These are phyloP conservation scores for Lepus timidus DNA, from an alignment of 2,113 vertebrate genomes.

Conservation along the genomic window DNA sequence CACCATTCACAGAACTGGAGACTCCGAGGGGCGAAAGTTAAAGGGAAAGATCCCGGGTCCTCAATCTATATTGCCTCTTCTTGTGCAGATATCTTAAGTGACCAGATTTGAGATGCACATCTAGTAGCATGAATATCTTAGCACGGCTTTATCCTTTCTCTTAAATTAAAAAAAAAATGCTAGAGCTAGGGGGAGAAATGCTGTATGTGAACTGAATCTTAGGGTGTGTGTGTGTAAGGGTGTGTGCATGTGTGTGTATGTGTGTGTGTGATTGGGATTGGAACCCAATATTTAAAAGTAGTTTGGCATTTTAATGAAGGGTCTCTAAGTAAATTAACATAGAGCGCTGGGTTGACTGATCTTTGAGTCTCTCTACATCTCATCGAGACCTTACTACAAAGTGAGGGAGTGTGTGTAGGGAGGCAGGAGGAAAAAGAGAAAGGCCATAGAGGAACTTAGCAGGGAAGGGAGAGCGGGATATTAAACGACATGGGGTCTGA, in stretches of 20 bases:
- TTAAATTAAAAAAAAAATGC: conserved; percentile 25
- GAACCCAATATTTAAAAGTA: conserved; percentile 76
- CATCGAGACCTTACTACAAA: conserved; percentile 66
- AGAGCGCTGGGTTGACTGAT: conserved; percentile 76
- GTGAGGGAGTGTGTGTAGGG: conserved; percentile 50
- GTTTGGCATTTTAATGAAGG: conserved; percentile 67
- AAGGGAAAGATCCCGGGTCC: conserved; percentile 79
- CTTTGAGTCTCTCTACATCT: conserved; percentile 69
- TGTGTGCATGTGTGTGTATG: conserved; percentile 16
- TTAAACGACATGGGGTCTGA: conserved; percentile 84
- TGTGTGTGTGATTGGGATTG: conserved; percentile 44
- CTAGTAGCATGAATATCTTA: conserved; percentile 69
- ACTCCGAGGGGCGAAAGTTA: conserved; percentile 86
- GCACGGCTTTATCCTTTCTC: conserved; percentile 50
- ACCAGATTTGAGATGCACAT: conserved; percentile 72
- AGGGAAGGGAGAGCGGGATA: conserved; percentile 74
- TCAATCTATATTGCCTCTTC: conserved; percentile 58
- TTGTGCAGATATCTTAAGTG: conserved; percentile 45
- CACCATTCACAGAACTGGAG: conserved; percentile 87
- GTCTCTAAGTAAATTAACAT: conserved; percentile 80
- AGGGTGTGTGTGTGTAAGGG: conserved; percentile 58
- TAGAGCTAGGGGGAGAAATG: conserved; percentile 58
- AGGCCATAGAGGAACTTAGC: conserved; percentile 79
- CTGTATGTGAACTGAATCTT: conserved; percentile 71
- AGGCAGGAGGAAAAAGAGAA: conserved; percentile 62